Conservation (phyloP, 2,797 vertebrate genomes). For the Choloepus didactylus region DNA sequence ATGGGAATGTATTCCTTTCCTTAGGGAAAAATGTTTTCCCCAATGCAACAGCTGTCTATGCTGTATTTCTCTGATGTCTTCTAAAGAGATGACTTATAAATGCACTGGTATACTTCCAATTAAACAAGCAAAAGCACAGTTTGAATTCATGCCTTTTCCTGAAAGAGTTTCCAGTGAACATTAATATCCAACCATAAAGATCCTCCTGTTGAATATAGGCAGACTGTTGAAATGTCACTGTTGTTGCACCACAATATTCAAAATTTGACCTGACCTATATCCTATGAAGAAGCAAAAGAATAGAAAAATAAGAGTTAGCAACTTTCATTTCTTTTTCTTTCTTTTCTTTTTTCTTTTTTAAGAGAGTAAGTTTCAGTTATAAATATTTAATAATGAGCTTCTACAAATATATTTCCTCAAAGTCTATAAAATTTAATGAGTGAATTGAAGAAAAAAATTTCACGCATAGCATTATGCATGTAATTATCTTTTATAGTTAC, state of each 20-base stretch:
- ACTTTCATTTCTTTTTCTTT: background rate
- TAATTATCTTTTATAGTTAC: background rate
- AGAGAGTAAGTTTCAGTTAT: background rate
- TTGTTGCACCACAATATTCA: fast-evolving
- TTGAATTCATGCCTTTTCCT: background rate
- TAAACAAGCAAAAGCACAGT: slow-evolving; percentile 56
- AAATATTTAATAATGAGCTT: slow-evolving; percentile 12
- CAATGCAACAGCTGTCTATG: background rate
- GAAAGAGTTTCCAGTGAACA: background rate
- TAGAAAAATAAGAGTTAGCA: background rate
- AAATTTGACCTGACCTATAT: background rate
- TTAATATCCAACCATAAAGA: background rate
- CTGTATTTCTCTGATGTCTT: background rate
- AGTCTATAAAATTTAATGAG: background rate
- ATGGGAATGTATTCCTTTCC: background rate
- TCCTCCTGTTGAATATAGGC: background rate
- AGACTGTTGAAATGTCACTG: background rate
- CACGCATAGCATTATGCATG: background rate
- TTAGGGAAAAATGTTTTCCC: background rate
- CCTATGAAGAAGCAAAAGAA: background rate
- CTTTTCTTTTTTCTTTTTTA: background rate
- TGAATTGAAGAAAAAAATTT: background rate
- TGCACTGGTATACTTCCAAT: background rate
- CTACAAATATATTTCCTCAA: background rate
- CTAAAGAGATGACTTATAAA: slow-evolving; percentile 52